Base-by-base conservation (phyloP, 2,888 invertebrate species). In the Lithodes maja region DNA sequence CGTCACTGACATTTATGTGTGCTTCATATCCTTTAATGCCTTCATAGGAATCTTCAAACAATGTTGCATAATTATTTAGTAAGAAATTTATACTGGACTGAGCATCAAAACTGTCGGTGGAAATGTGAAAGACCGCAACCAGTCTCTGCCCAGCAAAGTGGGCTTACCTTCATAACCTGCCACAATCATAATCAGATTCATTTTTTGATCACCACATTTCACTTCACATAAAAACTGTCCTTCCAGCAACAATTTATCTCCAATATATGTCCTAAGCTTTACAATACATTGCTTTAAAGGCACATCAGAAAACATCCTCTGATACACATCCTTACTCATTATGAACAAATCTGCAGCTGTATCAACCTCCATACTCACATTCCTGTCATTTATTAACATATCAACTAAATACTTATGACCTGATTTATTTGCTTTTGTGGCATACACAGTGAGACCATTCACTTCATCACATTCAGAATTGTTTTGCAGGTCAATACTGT, bases 271-370 rank as follows among this genome's bases (percentile, higher is more conserved):
- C 61, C 61, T 61, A 61, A 5, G 61, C 61, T 61, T 61, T 7
- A 61, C 61, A 61, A 12, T 12, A 61, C 7, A 61, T 61, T 61
- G 5, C 61, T 61, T 61, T 61, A 61, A 12, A 61, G 61, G 12
- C 61, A 61, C 61, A 61, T 61, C 61, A 61, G 61, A 61, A 61
- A 61, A 61, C 61, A 61, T 61, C 61, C 61, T 61, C n/a, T n/a
- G n/a, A n/a, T n/a, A n/a, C n/a, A 61, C 61, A 61, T 61, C 61
- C 61, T 61, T 61, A 61, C 61, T 61, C 61, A 61, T 61, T 7
- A 61, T 12, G 5, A 1, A 12, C 5, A 61, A 61, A 61, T 61
- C 61, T 61, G 61, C 61, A 7, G 61, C 61, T 12, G 61, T 61
- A 61, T 61, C 61, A 61, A 61, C 61, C 61, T 61, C 61, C 61